These are phyloP conservation scores for Acleris holmiana DNA, from an alignment of 2,888 invertebrate genomes.

Conservation along the genomic window DNA sequence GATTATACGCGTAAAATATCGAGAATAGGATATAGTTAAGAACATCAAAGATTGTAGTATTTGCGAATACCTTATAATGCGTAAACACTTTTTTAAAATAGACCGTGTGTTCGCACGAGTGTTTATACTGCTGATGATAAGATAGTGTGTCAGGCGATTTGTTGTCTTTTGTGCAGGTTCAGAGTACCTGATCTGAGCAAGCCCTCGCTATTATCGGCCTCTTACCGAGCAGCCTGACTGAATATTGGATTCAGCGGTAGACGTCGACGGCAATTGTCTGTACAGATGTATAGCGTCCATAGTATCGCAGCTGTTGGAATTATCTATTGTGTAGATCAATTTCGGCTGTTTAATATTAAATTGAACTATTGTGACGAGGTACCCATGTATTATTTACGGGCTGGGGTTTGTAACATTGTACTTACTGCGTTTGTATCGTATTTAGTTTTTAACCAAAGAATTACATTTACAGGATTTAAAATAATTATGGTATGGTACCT, in stretches of 20 bases:
- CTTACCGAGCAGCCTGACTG: not conserved
- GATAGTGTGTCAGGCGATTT: slow-evolving; percentile 23
- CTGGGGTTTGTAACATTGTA: too few relatives aligned
- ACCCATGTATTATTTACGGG: too few relatives aligned
- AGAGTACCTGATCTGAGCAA: not conserved
- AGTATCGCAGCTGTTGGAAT: too few relatives aligned
- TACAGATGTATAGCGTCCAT: too few relatives aligned
- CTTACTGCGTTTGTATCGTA: too few relatives aligned
- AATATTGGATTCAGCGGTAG: slow-evolving; percentile 1
- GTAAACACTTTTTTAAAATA: slow-evolving; percentile 31
- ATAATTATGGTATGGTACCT: too few relatives aligned
- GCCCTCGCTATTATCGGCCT: not conserved
- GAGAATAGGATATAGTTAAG: slow-evolving; percentile 15
- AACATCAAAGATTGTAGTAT: slow-evolving; percentile 30
- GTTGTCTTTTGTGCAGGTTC: not conserved
- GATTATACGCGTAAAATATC: slow-evolving; percentile 29
- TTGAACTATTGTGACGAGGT: too few relatives aligned
- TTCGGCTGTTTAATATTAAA: too few relatives aligned
- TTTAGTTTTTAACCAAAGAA: too few relatives aligned
- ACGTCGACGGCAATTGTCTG: too few relatives aligned
- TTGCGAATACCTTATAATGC: slow-evolving; percentile 23
- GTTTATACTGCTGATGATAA: slow-evolving; percentile 15
- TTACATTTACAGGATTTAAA: too few relatives aligned
- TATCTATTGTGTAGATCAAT: too few relatives aligned
- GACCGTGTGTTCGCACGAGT: slow-evolving; percentile 13